Base-by-base conservation (phyloP, 64 coral and sea anemone genomes). In the Catalaphyllia jardinei region DNA sequence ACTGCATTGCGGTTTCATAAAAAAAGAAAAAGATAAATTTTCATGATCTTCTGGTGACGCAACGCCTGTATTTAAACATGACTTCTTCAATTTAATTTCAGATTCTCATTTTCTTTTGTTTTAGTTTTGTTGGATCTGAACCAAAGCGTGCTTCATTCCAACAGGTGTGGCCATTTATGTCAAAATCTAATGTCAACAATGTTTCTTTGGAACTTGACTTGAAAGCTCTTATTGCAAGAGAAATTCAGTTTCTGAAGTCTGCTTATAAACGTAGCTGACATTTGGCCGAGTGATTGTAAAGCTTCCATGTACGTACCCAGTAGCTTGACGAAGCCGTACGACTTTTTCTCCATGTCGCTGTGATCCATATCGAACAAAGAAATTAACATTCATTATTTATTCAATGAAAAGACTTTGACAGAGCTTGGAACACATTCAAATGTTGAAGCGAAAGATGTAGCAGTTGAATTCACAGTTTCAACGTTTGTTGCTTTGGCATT, bases 371-470 rank as follows among this genome's bases (percentile, higher is more conserved):
- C 35, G 24, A 85, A 85, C 81, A 85, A 85, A 85, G 81, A 85
- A 85, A 85, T 85, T 85, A 71, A 71, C 22, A 28, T n/a, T 17
- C 35, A 71, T 85, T 71, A 85, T 85, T 85, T 85, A 85, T 85
- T 85, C 81, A 14, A 33, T 71, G 81, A 71, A 71, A 85, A 38
- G 38, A 17, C 55, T 42, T 61, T 42, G 7, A 83, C 19, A 33
- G 28, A 39, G 59, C 79, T 42, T 46, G 60, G 30, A 10, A 42
- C 10, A 71, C 28, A 24, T 71, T 14, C 25, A 83, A 61, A 64
- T 83, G 39, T 18, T 4, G 31, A 38, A 25, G 20, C 14, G 27
- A 38, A 71, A 25, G 22, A 69, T 2, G 24, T 17, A n/a, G 59
- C 35, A 81, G 29, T 35, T 60, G 4, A 57, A 60, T 52, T 52